A percentile compares a stretch with the other conserved stretches of the same genome.
phyloP scores from a whole-genome alignment of 1,140 invertebrate species.

The Zaprionus nigranus region DNA sequence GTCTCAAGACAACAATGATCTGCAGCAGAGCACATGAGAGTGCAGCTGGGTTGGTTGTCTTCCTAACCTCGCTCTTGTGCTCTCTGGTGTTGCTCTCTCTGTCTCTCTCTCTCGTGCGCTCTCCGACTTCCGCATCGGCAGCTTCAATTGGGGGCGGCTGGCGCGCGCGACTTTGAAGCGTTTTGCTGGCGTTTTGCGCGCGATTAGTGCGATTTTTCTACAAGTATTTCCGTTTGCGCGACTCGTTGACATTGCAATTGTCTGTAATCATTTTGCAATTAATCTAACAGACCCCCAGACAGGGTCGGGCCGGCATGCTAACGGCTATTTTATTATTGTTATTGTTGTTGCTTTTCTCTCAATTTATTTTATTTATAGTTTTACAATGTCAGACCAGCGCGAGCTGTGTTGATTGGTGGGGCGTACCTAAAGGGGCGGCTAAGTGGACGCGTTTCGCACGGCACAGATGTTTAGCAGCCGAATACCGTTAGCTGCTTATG shows the following conservation, averaged over 20 bases:
- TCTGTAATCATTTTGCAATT: constrained; percentile 76
- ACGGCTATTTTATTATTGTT: constrained; percentile 62
- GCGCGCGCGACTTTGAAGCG: constrained; percentile 52
- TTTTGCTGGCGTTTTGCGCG: constrained; percentile 55
- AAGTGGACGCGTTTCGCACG: constrained; percentile 26
- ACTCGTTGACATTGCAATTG: constrained; percentile 69
- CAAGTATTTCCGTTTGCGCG: constrained; percentile 56
- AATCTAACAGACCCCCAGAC: constrained; percentile 73
- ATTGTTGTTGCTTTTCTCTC: constrained; percentile 41
- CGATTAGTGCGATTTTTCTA: constrained; percentile 30
- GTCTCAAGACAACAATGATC: background rate
- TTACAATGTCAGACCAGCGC: constrained; percentile 58
- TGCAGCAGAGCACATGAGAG: background rate
- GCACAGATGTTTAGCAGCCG: constrained; percentile 46
- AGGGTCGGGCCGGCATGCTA: constrained; percentile 46
- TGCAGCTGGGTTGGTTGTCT: background rate
- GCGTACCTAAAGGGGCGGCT: constrained; percentile 24
- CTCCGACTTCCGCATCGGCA: constrained; percentile 51
- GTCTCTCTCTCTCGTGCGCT: background rate
- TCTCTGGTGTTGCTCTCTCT: constrained; percentile 2
- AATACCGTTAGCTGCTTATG: constrained; percentile 63
- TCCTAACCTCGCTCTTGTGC: background rate
- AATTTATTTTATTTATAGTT: constrained; percentile 68
- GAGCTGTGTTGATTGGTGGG: constrained; percentile 3
- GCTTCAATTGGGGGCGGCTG: constrained; percentile 41